Conservation (phyloP, 2,113 vertebrate species). For the Gadus macrocephalus region DNA sequence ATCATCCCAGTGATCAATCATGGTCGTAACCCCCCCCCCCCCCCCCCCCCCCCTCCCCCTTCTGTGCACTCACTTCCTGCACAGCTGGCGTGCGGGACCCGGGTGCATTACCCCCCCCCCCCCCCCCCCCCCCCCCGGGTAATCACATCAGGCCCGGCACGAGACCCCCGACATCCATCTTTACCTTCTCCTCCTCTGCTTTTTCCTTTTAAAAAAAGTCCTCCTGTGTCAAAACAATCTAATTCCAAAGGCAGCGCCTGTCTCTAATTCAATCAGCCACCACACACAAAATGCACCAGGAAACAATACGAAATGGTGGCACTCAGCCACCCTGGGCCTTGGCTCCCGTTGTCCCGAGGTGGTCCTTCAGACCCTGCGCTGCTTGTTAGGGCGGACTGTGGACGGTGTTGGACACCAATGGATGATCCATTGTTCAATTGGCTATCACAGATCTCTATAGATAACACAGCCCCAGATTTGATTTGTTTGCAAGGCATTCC, state of each 20-base stretch:
- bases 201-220: conserved; percentile 24
- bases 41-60: not conserved
- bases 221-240: conserved; percentile 49
- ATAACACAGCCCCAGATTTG: too few relatives aligned
- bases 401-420: not conserved
- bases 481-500: too few relatives aligned
- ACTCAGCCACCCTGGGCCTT: conserved; percentile 5
- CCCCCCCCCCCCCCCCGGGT: conserved; percentile 3
- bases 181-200: conserved; percentile 28
- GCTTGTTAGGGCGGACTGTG: conserved; percentile 16
- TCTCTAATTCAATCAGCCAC: conserved; percentile 51
- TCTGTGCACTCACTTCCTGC: too few relatives aligned
- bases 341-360: conserved; percentile 21
- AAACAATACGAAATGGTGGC: conserved; percentile 28
- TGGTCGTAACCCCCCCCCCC: not conserved
- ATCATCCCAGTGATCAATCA: not conserved
- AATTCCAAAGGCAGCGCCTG: conserved; percentile 44
- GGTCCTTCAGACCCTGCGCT: conserved; percentile 21
- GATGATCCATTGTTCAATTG: too few relatives aligned
- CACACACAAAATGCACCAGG: conserved; percentile 29
- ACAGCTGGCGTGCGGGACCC: too few relatives aligned
- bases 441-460: too few relatives aligned
- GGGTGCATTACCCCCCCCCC: too few relatives aligned
- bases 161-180: conserved; percentile 37
- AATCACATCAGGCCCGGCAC: conserved; percentile 41